A percentile compares a stretch with the other conserved stretches of the same genome.
Conservation (phyloP, 2,888 invertebrate genomes). For the Taphrorychus bicolor region DNA sequence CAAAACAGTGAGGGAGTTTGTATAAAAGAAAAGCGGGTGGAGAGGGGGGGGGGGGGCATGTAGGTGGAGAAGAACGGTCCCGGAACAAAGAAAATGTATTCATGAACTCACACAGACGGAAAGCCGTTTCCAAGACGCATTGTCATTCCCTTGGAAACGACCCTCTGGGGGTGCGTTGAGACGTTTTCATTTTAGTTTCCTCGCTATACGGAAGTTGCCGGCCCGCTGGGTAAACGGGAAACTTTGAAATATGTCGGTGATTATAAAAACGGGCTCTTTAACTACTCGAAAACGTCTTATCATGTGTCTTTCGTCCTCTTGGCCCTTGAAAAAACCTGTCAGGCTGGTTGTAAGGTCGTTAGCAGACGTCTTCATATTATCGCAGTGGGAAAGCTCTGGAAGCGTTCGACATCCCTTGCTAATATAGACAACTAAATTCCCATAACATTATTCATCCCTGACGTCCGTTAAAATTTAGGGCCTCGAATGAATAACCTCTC, state of each 20-base stretch:
- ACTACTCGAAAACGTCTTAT: neutral
- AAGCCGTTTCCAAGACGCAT: constrained; percentile 61
- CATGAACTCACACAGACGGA: constrained; percentile 54
- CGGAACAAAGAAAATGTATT: constrained; percentile 58
- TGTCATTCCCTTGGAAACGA: constrained; percentile 58
- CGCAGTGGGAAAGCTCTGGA: neutral
- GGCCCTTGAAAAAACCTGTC: neutral
- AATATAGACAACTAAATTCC: constrained; percentile 21
- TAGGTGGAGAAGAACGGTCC: constrained; percentile 43
- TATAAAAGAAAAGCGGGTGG: too few species aligned
- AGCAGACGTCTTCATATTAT: neutral
- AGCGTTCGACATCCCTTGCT: neutral
- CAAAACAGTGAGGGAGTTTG: constrained; percentile 54
- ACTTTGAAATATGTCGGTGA: constrained; percentile 19
- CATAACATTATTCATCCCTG: constrained; percentile 22
- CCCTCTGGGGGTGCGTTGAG: constrained; percentile 57
- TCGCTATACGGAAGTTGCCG: constrained; percentile 39
- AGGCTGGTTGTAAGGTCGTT: neutral
- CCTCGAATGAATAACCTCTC: constrained; percentile 28
- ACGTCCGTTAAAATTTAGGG: constrained; percentile 26
- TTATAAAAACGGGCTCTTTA: constrained; percentile 15
- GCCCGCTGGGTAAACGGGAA: constrained; percentile 23
- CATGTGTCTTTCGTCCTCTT: neutral
- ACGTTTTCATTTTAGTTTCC: constrained; percentile 60
- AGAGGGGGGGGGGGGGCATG: constrained; percentile 42